Percentiles rank a stretch among this genome's conserved stretches.
Conservation (phyloP, 2,797 vertebrate genomes). For the Octomys mimax region DNA sequence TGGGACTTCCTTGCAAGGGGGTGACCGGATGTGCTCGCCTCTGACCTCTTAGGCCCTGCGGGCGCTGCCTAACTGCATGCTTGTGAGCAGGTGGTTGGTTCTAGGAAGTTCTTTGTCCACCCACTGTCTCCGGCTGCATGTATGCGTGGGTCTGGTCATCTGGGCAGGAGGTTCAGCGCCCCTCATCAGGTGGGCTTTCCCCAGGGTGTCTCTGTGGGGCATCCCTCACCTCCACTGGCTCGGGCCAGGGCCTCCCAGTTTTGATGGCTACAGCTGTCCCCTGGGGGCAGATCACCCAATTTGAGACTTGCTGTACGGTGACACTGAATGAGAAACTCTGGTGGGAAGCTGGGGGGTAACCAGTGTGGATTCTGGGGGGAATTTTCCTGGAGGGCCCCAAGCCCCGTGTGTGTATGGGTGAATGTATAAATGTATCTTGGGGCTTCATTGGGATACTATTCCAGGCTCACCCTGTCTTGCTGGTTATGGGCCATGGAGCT, state of each 20-base stretch:
- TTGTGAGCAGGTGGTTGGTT: not conserved
- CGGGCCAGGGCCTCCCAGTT: not conserved
- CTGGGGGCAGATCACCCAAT: not conserved
- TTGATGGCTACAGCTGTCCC: not conserved
- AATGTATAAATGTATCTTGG: not conserved
- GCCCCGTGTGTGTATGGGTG: not conserved
- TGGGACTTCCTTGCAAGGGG: not conserved
- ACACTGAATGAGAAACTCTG: accelerated
- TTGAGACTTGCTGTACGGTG: accelerated
- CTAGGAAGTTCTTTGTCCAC: too few species aligned
- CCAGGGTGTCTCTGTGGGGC: not conserved
- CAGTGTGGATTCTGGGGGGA: accelerated
- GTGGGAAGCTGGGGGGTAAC: not conserved
- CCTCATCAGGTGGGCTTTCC: not conserved
- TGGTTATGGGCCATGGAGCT: not conserved
- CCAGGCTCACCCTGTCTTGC: not conserved
- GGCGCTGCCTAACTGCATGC: not conserved
- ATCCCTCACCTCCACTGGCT: not conserved
- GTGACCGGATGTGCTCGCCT: not conserved
- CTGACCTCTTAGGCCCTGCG: not conserved
- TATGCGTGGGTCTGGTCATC: not conserved
- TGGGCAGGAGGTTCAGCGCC: not conserved
- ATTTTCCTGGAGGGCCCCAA: not conserved
- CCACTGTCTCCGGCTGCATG: not conserved
- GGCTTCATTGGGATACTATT: not conserved